Evolutionary conservation across 2,888 invertebrate genomes (phyloP).

Genomic region (Pilophorus perplexus): DNA sequence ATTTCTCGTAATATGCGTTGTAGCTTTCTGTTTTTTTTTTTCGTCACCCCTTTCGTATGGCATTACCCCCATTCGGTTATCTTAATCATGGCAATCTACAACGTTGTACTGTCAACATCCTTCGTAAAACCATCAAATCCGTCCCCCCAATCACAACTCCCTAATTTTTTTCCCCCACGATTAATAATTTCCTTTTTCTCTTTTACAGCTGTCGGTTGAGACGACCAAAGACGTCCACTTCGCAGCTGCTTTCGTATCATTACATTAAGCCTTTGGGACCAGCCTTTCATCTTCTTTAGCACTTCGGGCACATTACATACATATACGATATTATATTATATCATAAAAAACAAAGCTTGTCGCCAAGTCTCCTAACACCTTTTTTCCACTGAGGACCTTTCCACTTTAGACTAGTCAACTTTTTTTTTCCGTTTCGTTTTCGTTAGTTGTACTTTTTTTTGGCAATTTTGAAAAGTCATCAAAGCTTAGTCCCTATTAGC

Average conservation of each 20-base stretch:
- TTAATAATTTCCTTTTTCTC: too few species aligned
- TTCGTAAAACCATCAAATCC: too few species aligned
- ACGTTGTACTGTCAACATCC: too few species aligned
- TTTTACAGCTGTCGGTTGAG: slow-evolving; percentile 42
- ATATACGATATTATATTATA: neutral
- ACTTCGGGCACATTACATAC: slow-evolving; percentile 35
- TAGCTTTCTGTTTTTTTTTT: too few species aligned
- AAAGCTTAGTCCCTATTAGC: too few species aligned
- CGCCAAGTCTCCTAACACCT: neutral
- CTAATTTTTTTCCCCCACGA: too few species aligned
- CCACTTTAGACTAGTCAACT: neutral
- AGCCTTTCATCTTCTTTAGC: slow-evolving; percentile 43
- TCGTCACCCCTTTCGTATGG: too few species aligned
- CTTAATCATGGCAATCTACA: too few species aligned
- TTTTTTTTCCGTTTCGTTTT: slow-evolving; percentile 2
- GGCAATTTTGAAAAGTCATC: neutral
- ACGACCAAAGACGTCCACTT: slow-evolving; percentile 19
- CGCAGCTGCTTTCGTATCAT: slow-evolving; percentile 38
- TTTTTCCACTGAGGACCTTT: slow-evolving; percentile 11
- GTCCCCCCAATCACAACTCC: too few species aligned
- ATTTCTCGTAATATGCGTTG: too few species aligned
- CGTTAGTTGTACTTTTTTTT: neutral
- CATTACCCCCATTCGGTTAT: too few species aligned
- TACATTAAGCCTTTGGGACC: slow-evolving; percentile 43
- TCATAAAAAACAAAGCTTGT: slow-evolving; percentile 10